Evolutionary conservation across 2,797 vertebrate species (phyloP), one percentile per base, ranked within the genome.

Genomic region (Antennarius maculatus): DNA sequence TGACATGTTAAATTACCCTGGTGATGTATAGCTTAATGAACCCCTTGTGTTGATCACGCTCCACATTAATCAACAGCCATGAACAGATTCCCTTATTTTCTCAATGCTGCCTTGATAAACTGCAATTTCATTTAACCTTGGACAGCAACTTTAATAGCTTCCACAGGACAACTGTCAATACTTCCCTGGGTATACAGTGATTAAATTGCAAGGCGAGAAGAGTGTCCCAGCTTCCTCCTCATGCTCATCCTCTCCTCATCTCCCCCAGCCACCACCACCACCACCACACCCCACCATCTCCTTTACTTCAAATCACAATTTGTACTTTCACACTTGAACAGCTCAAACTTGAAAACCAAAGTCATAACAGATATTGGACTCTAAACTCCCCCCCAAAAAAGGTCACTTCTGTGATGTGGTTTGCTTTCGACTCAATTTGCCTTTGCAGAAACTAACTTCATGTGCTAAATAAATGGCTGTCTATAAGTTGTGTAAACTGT

Each of bases 41-140:
- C 96, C 97, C 95, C 97, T 97, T 95, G 96, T 98, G 97, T 98
- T 99, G 96, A 99, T 99, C 97, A 96, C 92, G 93, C 95, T 96
- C 95, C 94, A 95, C 96, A 99, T 99, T 98, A 98, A 99, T 99
- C 97, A 99, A 96, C 94, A 94, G 93, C 94, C 95, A 96, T 94
- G 95, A 97, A 95, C 96, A 97, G 95, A 96, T 99, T 98, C 95
- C 93, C 96, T 98, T 99, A 97, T 98, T 98, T 98, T 95, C 96
- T 97, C 97, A 98, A 97, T 96, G 97, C 95, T 95, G 94, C 95
- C 94, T 95, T 98, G 97, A 99, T 98, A 97, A 99, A 99, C 97
- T 97, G 97, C 97, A 97, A 98, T 99, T 98, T 98, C 96, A 99
- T 99, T 98, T 99, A 97, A 99, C 97, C 97, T 99, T 99, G 97